phyloP scores from a whole-genome alignment of 2,113 vertebrate species.

The Piliocolobus tephrosceles region DNA sequence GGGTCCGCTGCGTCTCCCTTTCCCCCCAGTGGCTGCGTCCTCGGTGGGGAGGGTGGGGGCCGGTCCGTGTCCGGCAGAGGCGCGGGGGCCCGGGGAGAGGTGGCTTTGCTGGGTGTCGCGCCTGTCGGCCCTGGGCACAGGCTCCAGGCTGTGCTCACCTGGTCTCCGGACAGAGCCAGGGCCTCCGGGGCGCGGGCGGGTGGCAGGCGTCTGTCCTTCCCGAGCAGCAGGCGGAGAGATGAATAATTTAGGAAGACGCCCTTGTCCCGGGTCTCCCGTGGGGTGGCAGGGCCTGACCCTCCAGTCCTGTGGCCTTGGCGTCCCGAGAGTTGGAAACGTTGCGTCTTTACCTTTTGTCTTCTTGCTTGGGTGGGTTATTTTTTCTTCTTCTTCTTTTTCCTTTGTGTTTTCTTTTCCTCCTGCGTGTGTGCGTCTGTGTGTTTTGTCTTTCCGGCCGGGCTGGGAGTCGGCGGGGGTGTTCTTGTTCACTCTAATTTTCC shows the following conservation, averaged over 20 bases:
- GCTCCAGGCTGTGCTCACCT: conserved; percentile 62
- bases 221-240: conserved; percentile 72
- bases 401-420: conserved; percentile 44
- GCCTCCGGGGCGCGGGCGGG: not conserved
- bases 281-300: not conserved
- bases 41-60: not conserved
- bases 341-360: not conserved
- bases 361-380: conserved; percentile 52
- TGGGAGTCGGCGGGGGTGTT: conserved; percentile 45
- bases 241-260: conserved; percentile 48
- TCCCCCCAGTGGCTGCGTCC: not conserved
- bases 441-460: conserved; percentile 49
- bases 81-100: not conserved
- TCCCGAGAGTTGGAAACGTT: not conserved
- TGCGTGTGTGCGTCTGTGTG: not conserved
- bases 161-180: not conserved
- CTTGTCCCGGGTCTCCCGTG: conserved; percentile 45
- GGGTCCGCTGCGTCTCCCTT: not conserved
- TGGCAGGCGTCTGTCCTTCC: conserved; percentile 42
- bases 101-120: not conserved
- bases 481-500: conserved; percentile 64
- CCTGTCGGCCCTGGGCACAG: not conserved
- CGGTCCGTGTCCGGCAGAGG: not conserved
- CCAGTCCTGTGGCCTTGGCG: not conserved
- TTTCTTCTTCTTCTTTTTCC: conserved; percentile 67